Percentiles rank a stretch among this genome's conserved stretches.
phyloP scores from a whole-genome alignment of 2,797 vertebrate species.

The Paedocypris micromegethes region DNA sequence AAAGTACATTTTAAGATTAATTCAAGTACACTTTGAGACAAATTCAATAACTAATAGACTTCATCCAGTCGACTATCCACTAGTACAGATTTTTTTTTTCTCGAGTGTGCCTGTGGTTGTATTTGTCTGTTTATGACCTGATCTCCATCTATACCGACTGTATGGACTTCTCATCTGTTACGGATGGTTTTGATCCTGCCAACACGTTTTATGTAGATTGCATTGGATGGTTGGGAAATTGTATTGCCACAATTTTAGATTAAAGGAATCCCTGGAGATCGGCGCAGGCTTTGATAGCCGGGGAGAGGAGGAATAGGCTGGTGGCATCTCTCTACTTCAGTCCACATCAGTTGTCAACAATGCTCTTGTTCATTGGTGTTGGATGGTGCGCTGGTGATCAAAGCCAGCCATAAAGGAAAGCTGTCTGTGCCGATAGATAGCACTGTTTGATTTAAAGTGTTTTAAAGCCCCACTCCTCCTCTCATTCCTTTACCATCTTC shows the following conservation, averaged over 20 bases:
- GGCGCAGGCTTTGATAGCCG: slow-evolving; percentile 38
- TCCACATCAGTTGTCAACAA: slow-evolving; percentile 26
- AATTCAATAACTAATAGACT: no score
- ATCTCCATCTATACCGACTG: not conserved
- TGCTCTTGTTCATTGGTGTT: slow-evolving; percentile 39
- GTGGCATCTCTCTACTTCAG: slow-evolving; percentile 20
- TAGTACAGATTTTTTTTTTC: no score
- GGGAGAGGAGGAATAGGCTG: slow-evolving; percentile 13
- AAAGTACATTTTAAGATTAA: no score
- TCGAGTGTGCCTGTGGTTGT: slow-evolving; percentile 9
- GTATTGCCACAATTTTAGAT: slow-evolving; percentile 43
- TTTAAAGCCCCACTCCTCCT: not conserved
- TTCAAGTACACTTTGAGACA: no score
- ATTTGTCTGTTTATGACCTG: slow-evolving; percentile 1
- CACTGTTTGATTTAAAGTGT: slow-evolving; percentile 36
- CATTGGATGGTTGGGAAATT: slow-evolving; percentile 37
- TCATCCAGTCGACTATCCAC: no score
- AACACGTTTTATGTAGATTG: slow-evolving; percentile 43
- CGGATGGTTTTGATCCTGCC: slow-evolving; percentile 28
- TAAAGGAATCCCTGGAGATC: slow-evolving; percentile 43
- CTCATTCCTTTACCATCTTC: slow-evolving; percentile 1
- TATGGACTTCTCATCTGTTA: slow-evolving; percentile 39
- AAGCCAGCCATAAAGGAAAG: slow-evolving; percentile 35
- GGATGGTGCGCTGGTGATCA: slow-evolving; percentile 43
- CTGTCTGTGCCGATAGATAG: slow-evolving; percentile 31